phyloP scores from a whole-genome alignment of 2,113 vertebrate species.

The Catharus minimus region DNA sequence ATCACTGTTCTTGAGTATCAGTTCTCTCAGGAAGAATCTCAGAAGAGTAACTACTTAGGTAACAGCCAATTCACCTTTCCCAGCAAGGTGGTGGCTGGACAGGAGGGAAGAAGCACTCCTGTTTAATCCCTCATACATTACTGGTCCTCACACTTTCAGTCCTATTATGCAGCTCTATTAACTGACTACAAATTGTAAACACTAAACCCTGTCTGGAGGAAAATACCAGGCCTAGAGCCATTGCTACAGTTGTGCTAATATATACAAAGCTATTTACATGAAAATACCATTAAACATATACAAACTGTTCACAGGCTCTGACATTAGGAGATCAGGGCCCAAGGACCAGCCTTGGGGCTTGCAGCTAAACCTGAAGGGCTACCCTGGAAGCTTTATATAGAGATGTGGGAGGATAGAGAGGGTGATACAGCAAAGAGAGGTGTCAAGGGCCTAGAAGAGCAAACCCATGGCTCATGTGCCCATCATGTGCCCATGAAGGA shows the following conservation, averaged over 20 bases:
- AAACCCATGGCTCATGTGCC: neutral
- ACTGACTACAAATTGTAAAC: conserved; percentile 19
- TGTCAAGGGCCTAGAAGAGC: neutral
- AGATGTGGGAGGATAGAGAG: neutral
- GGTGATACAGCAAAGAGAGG: neutral
- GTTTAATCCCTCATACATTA: neutral
- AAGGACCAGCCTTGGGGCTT: conserved; percentile 30
- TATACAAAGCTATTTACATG: conserved; percentile 61
- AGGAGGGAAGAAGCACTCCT: neutral
- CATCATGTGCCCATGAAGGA: neutral
- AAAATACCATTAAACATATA: conserved; percentile 44
- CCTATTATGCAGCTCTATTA: neutral
- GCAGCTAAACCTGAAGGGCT: conserved; percentile 47
- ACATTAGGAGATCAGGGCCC: conserved; percentile 10
- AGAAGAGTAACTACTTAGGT: neutral
- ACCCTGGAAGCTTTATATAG: neutral
- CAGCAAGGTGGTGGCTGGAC: neutral
- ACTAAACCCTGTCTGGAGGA: neutral
- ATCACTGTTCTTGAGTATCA: neutral
- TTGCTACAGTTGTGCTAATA: conserved; percentile 63
- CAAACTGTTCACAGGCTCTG: conserved; percentile 55
- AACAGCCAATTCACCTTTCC: neutral
- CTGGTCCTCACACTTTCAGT: neutral
- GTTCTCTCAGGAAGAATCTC: neutral
- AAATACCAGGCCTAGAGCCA: conserved; percentile 1